Evolutionary conservation across 2,113 vertebrate genomes (phyloP).

Genomic region (Formicarius rufipectus): DNA sequence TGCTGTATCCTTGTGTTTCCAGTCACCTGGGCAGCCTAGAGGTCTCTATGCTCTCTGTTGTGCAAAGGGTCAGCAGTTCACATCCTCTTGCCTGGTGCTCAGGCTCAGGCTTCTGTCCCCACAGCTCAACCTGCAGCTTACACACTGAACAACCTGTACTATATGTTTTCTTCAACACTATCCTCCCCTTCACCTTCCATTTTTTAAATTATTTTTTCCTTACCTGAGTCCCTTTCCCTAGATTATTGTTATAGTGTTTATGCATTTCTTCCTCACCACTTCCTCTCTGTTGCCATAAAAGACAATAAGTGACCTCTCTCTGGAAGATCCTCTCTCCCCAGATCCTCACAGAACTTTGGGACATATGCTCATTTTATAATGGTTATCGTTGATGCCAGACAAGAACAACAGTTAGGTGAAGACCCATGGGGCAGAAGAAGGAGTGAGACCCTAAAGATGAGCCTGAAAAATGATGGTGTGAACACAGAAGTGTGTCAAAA

Average conservation of each 20-base stretch:
- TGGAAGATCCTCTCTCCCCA: too few species aligned
- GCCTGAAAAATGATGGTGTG: background rate
- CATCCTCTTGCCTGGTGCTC: background rate
- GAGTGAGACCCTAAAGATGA: background rate
- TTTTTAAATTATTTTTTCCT: background rate
- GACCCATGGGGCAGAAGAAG: background rate
- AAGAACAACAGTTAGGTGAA: background rate
- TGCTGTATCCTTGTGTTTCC: background rate
- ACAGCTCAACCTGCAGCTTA: background rate
- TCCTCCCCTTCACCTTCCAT: accelerated
- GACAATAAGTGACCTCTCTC: background rate
- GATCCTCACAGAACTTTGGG: accelerated
- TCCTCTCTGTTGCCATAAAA: background rate
- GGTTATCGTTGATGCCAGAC: accelerated
- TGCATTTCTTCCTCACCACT: background rate
- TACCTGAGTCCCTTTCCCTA: background rate
- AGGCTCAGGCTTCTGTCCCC: background rate
- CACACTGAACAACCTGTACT: accelerated
- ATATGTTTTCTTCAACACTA: background rate
- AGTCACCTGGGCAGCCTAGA: background rate
- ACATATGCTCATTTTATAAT: background rate
- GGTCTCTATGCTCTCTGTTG: too few species aligned
- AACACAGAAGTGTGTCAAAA: background rate
- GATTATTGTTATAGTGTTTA: background rate
- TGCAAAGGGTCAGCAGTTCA: background rate